phyloP scores from a whole-genome alignment of 1,140 invertebrate genomes.

The Nephila pilipes region DNA sequence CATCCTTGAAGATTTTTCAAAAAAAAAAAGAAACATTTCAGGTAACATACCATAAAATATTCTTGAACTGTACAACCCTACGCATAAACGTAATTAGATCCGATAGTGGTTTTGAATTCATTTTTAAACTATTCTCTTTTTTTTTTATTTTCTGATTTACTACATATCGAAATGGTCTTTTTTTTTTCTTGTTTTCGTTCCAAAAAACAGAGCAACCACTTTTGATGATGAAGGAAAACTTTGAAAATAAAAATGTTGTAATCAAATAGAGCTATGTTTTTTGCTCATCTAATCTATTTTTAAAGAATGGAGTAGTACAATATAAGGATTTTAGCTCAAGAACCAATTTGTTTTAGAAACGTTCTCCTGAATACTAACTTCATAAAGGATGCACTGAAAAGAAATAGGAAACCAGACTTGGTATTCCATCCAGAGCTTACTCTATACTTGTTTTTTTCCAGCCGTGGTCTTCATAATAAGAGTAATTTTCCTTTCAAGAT shows the following conservation, averaged over 20 bases:
- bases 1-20: neutral
- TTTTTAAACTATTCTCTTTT: constrained; percentile 35
- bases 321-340: constrained; percentile 41
- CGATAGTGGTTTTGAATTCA: constrained; percentile 44
- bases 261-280: constrained; percentile 61
- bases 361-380: constrained; percentile 67
- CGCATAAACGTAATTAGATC: constrained; percentile 43
- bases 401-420: constrained; percentile 1
- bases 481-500: constrained; percentile 28
- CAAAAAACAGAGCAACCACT: constrained; percentile 18
- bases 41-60: constrained; percentile 13
- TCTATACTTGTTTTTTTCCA: neutral
- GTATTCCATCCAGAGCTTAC: neutral
- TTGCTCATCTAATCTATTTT: constrained; percentile 67
- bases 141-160: neutral
- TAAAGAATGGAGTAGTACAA: constrained; percentile 46
- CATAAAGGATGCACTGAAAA: constrained; percentile 22
- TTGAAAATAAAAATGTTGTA: constrained; percentile 29
- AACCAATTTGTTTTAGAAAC: constrained; percentile 63
- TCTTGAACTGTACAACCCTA: neutral
- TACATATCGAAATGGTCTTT: neutral
- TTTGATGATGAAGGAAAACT: constrained; percentile 56
- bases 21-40: neutral
- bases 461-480: constrained; percentile 18
- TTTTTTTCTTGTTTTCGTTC: neutral